Percentiles rank a stretch among this genome's conserved stretches.
Evolutionary conservation across 2,113 vertebrate species (phyloP).

Genomic region (Hiodon alosoides): DNA sequence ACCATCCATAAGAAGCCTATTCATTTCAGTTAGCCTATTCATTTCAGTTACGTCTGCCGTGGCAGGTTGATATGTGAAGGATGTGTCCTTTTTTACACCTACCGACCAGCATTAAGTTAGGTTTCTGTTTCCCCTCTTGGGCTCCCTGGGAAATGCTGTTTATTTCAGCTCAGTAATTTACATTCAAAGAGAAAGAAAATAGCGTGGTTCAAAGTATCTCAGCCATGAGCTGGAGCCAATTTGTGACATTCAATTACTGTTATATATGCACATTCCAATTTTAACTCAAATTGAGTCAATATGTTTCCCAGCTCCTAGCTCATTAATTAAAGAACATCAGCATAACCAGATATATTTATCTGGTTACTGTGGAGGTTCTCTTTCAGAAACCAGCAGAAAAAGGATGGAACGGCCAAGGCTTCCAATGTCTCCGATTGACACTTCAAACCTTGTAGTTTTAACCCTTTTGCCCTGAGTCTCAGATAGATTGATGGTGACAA

Average conservation of each 20-base stretch:
- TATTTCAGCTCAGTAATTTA: constrained; percentile 5
- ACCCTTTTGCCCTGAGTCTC: too few relatives aligned
- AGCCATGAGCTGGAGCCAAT: not conserved
- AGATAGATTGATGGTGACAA: too few relatives aligned
- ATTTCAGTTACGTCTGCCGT: not conserved
- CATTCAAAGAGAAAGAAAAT: constrained; percentile 8
- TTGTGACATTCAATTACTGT: constrained; percentile 3
- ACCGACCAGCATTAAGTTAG: not conserved
- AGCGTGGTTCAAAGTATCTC: not conserved
- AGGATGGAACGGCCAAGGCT: too few relatives aligned
- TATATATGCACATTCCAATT: not conserved
- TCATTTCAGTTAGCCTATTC: constrained; percentile 9
- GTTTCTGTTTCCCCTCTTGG: not conserved
- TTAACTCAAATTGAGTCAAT: too few relatives aligned
- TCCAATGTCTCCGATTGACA: too few relatives aligned
- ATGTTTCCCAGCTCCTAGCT: too few relatives aligned
- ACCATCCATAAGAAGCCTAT: constrained; percentile 6
- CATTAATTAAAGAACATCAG: too few relatives aligned
- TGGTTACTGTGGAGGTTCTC: too few relatives aligned
- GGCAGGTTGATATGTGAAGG: not conserved
- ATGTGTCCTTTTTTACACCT: not conserved
- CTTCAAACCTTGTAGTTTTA: too few relatives aligned
- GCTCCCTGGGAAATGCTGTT: not conserved
- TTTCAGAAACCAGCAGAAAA: too few relatives aligned
- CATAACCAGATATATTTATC: too few relatives aligned